A percentile compares a stretch with the other conserved stretches of the same genome.
Evolutionary conservation across 2,888 invertebrate species (phyloP).

Genomic region (Eristalis intricaria): DNA sequence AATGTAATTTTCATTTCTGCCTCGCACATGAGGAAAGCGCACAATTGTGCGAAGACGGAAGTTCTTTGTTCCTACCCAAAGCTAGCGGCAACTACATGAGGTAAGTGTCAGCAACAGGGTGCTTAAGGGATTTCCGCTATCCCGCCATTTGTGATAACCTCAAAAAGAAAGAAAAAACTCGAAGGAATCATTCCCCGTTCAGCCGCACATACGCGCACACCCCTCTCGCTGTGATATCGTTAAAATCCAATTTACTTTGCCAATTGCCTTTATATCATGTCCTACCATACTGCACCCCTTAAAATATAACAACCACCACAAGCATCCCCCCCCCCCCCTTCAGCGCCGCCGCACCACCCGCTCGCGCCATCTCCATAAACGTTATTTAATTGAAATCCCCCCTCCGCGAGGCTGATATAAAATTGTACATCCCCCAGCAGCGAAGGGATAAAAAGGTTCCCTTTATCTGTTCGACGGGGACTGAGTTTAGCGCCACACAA

Average conservation of each 20-base stretch:
- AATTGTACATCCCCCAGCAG: conserved; percentile 22
- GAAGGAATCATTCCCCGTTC: background rate
- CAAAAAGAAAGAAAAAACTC: conserved; percentile 7
- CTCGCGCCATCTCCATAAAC: conserved; percentile 64
- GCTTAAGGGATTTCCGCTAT: conserved; percentile 44
- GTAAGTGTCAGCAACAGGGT: conserved; percentile 70
- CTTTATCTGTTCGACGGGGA: conserved; percentile 55
- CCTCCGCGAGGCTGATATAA: conserved; percentile 16
- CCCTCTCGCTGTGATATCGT: conserved; percentile 52
- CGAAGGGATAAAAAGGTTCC: conserved; percentile 25
- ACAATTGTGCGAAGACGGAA: conserved; percentile 13
- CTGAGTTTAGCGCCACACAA: conserved; percentile 64
- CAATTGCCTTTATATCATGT: conserved; percentile 69
- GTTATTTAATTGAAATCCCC: conserved; percentile 70
- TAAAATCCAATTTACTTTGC: conserved; percentile 72
- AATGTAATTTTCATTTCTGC: conserved; percentile 15
- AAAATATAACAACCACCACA: conserved; percentile 26
- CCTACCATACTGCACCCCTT: conserved; percentile 51
- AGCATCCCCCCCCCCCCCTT: no score
- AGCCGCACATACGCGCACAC: background rate
- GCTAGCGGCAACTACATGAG: conserved; percentile 40
- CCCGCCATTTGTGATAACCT: conserved; percentile 20
- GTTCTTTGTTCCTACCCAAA: conserved; percentile 2
- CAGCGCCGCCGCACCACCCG: conserved; percentile 13
- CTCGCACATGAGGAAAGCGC: conserved; percentile 1